These are phyloP conservation scores for Fulica atra DNA, from an alignment of 2,113 vertebrate genomes.

Conservation along the genomic window DNA sequence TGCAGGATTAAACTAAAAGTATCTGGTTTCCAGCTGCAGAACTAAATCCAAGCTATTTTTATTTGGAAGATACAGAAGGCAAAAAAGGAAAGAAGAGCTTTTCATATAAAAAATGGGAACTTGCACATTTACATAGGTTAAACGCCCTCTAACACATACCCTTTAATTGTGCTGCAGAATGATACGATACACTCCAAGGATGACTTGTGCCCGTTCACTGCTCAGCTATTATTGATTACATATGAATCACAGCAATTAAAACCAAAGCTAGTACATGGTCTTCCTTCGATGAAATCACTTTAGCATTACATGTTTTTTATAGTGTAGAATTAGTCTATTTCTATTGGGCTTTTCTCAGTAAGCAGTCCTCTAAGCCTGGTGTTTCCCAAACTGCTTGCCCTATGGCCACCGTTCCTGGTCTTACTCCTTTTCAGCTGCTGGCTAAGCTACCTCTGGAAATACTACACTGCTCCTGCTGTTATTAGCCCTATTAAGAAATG, in stretches of 20 bases:
- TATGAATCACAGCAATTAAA: not conserved
- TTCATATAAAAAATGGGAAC: conserved; percentile 14
- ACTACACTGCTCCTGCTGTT: not conserved
- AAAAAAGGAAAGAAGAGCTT: not conserved
- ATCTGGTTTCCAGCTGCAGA: conserved; percentile 26
- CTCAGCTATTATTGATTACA: not conserved
- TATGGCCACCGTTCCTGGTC: not conserved
- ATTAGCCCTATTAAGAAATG: not conserved
- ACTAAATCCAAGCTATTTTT: conserved; percentile 44
- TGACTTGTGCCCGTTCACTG: not conserved
- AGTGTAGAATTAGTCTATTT: not conserved
- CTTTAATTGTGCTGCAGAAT: not conserved
- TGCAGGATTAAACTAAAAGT: not conserved
- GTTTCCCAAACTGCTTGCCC: not conserved
- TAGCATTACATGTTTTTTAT: not conserved
- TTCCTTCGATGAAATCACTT: not conserved
- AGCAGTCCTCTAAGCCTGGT: not conserved
- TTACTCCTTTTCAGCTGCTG: not conserved
- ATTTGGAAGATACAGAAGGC: not conserved
- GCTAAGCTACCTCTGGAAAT: not conserved
- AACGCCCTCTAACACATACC: not conserved
- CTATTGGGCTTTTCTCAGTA: not conserved
- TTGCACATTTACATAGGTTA: not conserved
- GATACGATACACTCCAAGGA: rapidly evolving
- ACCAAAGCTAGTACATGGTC: not conserved